Evolutionary conservation across 2,113 vertebrate species (phyloP), one percentile per base, ranked within the genome.

Genomic region (Nettapus auritus): DNA sequence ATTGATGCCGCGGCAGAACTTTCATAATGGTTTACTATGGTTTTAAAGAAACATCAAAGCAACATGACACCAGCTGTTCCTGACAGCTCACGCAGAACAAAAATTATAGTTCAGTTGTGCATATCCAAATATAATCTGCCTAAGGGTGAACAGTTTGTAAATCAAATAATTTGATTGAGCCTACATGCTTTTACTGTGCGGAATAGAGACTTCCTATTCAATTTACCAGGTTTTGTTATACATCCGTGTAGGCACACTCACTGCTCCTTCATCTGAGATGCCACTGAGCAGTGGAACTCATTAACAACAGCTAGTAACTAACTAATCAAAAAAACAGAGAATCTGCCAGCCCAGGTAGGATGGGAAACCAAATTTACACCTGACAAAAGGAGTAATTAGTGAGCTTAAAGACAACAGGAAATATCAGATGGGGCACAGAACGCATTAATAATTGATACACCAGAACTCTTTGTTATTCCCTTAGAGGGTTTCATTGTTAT

Each of bases 311-410:
- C 44, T 11, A 89, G 82, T 91, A 96, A 97, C 75, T 40, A 97
- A 96, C 88, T 95, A 96, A 86, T 95, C 89, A 86, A 91, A 95
- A 95, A 93, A 62, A 63, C 78, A 94, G 68, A 81, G 94, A 90
- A 81, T 82, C 93, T 68, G 88, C 73, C 95, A 96, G 94, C 97
- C 94, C 95, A 97, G 96, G 97, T 94, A 96, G 96, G 93, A 92
- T 90, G 89, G 92, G 95, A 97, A 91, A 78, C 96, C 96, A 93
- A 96, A 93, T 91, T 94, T 94, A 94, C 90, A 97, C 96, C 97
- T 97, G 97, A 97, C 97, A 97, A 96, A 97, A 82, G 81, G 79
- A 95, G 94, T 96, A 96, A 98, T 98, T 98, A 97, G 96, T 53
- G 31, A 96, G 96, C 92, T 96, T 94, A 97, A 96, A 94, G 87